These are phyloP conservation scores for Shargacucullia verbasci DNA, from an alignment of 2,888 invertebrate genomes.

Conservation along the genomic window DNA sequence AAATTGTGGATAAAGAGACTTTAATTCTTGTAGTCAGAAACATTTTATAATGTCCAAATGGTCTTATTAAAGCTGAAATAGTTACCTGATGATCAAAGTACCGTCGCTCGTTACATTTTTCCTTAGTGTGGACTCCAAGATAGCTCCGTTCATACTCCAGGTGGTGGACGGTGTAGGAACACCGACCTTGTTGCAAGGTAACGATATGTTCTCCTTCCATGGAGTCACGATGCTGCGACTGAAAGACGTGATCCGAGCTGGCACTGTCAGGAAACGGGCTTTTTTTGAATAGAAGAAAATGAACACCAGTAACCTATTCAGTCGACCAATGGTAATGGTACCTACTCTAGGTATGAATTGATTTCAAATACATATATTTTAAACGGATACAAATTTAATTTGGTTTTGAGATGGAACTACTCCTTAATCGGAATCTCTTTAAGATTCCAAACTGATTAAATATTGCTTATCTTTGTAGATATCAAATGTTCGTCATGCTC, in stretches of 20 bases:
- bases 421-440: no score
- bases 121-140: conserved; percentile 91
- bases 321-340: conserved; percentile 20
- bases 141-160: conserved; percentile 94
- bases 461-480: no score
- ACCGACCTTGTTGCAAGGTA: conserved; percentile 96
- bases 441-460: no score
- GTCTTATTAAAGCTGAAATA: conserved; percentile 6
- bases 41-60: no score
- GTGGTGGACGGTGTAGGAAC: conserved; percentile 93
- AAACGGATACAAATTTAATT: no score
- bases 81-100: conserved; percentile 92
- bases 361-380: no score
- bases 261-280: conserved; percentile 88
- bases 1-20: no score
- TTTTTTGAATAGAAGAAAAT: conserved; percentile 57
- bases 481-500: no score
- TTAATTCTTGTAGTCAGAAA: no score
- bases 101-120: conserved; percentile 92
- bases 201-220: conserved; percentile 95
- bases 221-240: conserved; percentile 93
- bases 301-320: conserved; percentile 49
- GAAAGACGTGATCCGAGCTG: conserved; percentile 96
- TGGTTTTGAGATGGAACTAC: no score
- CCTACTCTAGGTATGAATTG: no score